Conservation (phyloP, 2,113 vertebrate species). For the Trogon melanurus region DNA sequence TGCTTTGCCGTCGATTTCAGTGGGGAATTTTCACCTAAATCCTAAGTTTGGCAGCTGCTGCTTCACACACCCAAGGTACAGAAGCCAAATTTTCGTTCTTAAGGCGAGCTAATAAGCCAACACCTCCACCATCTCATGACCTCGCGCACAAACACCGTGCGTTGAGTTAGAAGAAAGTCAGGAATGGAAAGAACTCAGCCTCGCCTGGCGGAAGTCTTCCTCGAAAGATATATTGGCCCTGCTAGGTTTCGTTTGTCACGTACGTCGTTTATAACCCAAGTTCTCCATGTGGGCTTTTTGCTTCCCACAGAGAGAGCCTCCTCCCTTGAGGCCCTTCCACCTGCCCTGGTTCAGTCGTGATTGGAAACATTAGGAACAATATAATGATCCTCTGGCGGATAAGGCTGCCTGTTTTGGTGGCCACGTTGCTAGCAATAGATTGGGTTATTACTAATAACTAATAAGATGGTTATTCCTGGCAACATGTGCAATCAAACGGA, state of each 20-base stretch:
- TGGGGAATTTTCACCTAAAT: not conserved
- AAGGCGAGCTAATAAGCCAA: not conserved
- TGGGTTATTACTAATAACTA: slow-evolving; percentile 39
- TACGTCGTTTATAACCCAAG: not conserved
- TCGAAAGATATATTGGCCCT: not conserved
- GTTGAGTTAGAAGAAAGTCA: not conserved
- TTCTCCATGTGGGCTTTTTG: not conserved
- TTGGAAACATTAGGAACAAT: not conserved
- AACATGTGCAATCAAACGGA: slow-evolving; percentile 40
- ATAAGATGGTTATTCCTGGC: slow-evolving; percentile 21
- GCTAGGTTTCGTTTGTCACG: not conserved
- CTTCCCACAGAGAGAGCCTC: not conserved
- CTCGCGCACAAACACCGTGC: not conserved
- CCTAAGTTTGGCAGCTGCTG: not conserved
- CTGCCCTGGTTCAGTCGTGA: not conserved
- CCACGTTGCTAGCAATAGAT: not conserved
- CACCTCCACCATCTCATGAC: not conserved
- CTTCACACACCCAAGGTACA: not conserved
- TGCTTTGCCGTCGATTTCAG: not conserved
- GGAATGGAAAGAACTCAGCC: not conserved
- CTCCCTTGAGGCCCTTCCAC: not conserved
- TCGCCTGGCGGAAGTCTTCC: not conserved
- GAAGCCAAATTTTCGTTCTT: not conserved
- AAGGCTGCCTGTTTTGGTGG: not conserved
- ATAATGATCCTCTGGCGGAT: not conserved